These are phyloP conservation scores for Tetranychus cinnabarinus DNA, from an alignment of 1,140 invertebrate species.

Conservation along the genomic window DNA sequence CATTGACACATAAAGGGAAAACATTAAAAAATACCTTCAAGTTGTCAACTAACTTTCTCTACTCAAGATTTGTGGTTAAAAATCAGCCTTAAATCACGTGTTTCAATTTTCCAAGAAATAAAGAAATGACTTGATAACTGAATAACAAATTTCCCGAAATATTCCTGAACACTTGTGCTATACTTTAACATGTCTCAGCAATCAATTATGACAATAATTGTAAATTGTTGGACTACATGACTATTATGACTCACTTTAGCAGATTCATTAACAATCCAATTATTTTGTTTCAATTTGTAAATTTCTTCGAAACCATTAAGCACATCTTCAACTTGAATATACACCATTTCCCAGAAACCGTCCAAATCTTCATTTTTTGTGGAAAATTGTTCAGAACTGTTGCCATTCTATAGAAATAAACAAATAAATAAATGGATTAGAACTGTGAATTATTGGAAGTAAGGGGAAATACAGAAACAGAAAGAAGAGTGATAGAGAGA, in stretches of 20 bases:
- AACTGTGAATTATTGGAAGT: background rate
- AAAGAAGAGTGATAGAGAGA: background rate
- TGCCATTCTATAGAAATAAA: conserved; percentile 29
- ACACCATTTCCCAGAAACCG: conserved; percentile 93
- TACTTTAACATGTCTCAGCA: too few species aligned
- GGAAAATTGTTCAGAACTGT: conserved; percentile 50
- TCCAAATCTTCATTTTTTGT: conserved; percentile 67
- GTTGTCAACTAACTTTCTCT: too few species aligned
- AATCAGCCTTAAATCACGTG: too few species aligned
- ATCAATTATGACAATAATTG: too few species aligned
- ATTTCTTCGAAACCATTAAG: conserved; percentile 53
- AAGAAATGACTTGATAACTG: too few species aligned
- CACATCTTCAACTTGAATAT: conserved; percentile 59
- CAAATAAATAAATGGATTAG: conserved; percentile 4
- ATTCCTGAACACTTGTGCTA: too few species aligned
- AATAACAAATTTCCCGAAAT: too few species aligned
- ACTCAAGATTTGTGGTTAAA: too few species aligned
- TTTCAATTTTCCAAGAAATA: too few species aligned
- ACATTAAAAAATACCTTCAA: too few species aligned
- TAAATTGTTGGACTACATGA: too few species aligned
- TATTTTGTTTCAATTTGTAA: conserved; percentile 35
- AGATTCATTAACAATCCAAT: conserved; percentile 30
- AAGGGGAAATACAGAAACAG: background rate
- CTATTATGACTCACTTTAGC: background rate
- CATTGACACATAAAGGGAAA: too few species aligned